phyloP scores from a whole-genome alignment of 2,113 vertebrate genomes.

The Centropus bengalensis region DNA sequence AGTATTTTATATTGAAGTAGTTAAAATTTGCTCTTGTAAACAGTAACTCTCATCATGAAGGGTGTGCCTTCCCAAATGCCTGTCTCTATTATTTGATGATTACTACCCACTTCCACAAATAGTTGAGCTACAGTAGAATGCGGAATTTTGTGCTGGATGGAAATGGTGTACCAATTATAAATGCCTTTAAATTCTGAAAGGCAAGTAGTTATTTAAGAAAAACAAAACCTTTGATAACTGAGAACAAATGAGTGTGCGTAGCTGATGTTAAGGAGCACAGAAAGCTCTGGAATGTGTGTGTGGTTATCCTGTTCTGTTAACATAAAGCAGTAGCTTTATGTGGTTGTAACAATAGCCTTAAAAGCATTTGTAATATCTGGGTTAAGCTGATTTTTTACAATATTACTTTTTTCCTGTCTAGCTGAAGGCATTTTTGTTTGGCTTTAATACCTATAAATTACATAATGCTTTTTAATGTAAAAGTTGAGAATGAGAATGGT shows the following conservation, averaged over 20 bases:
- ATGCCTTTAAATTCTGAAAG: background rate
- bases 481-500: background rate
- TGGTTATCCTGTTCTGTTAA: background rate
- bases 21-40: constrained; percentile 7
- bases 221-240: background rate
- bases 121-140: constrained; percentile 18
- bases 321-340: background rate
- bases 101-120: constrained; percentile 41
- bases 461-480: background rate
- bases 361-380: background rate
- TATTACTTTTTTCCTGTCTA: background rate
- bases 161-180: background rate
- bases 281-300: background rate
- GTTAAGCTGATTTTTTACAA: background rate
- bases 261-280: background rate
- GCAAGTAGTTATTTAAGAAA: background rate
- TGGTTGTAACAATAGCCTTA: constrained; percentile 3
- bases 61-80: constrained; percentile 46
- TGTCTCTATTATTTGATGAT: constrained; percentile 44
- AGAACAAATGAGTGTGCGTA: background rate
- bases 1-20: background rate
- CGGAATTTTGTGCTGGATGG: background rate
- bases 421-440: background rate
- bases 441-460: constrained; percentile 16
- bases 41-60: background rate